Percentiles rank a stretch among this genome's conserved stretches.
Evolutionary conservation across 2,888 invertebrate genomes (phyloP).

Genomic region (Eupithecia tripunctaria): DNA sequence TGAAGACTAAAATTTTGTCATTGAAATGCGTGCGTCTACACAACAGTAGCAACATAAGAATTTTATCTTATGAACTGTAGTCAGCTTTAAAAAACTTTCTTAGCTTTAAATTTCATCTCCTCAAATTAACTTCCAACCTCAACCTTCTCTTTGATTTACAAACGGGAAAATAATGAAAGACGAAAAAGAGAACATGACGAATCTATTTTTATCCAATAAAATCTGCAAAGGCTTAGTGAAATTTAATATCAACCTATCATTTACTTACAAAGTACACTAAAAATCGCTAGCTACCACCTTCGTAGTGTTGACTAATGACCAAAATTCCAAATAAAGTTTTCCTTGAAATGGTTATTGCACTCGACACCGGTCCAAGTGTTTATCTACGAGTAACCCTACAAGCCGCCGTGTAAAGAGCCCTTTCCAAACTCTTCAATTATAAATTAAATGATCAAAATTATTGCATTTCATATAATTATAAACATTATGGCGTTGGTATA

Average conservation of each 20-base stretch:
- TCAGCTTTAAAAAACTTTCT: not conserved
- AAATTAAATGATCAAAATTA: conserved; percentile 20
- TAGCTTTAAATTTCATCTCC: not conserved
- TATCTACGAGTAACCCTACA: not conserved
- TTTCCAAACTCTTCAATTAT: conserved; percentile 14
- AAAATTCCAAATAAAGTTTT: not conserved
- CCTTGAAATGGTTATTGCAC: not conserved
- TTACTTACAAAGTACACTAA: not conserved
- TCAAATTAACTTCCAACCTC: not conserved
- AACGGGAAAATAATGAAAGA: not conserved
- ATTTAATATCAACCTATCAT: not conserved
- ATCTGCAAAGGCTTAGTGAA: not conserved
- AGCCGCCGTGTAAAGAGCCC: conserved; percentile 6
- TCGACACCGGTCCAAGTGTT: not conserved
- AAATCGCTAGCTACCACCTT: not conserved
- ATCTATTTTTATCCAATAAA: not conserved
- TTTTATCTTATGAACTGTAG: not conserved
- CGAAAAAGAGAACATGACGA: not conserved
- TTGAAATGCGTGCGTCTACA: no score
- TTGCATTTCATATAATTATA: conserved; percentile 2
- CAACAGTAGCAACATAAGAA: not conserved
- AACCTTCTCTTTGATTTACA: conserved; percentile 3
- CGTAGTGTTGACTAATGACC: not conserved
- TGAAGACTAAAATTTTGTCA: no score
- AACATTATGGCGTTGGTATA: not conserved